Conservation (phyloP, 2,113 vertebrate genomes). For the Rousettus leschenaultii region DNA sequence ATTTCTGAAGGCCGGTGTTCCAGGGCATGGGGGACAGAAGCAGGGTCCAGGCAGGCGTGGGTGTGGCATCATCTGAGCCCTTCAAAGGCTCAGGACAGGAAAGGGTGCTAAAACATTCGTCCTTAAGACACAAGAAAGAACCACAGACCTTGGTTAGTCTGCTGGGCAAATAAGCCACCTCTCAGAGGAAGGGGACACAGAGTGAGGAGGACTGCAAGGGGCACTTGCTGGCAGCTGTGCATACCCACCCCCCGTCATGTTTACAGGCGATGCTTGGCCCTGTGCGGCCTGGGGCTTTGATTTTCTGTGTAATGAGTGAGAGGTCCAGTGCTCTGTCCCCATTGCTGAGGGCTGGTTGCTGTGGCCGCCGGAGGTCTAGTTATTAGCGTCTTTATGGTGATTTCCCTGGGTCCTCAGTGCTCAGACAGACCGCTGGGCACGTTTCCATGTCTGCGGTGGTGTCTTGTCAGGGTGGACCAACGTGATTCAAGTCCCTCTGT, state of each 20-base stretch:
- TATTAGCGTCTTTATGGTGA: slow-evolving; percentile 56
- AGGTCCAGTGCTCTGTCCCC: slow-evolving; percentile 51
- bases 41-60: not conserved
- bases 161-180: not conserved
- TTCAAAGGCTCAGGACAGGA: too few species aligned
- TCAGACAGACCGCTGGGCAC: slow-evolving; percentile 15
- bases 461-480: not conserved
- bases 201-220: slow-evolving; percentile 33
- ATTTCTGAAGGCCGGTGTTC: slow-evolving; percentile 35
- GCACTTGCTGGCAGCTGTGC: slow-evolving; percentile 48
- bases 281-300: slow-evolving; percentile 65
- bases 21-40: not conserved
- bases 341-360: slow-evolving; percentile 40
- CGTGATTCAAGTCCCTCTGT: slow-evolving; percentile 9
- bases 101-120: not conserved
- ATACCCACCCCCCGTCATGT: slow-evolving; percentile 70
- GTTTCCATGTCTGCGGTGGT: slow-evolving; percentile 9
- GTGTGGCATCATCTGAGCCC: not conserved
- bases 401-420: slow-evolving; percentile 47
- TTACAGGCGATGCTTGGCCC: slow-evolving; percentile 61
- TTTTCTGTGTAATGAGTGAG: slow-evolving; percentile 68
- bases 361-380: slow-evolving; percentile 48
- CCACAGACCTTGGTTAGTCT: slow-evolving; percentile 21
- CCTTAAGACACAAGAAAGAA: not conserved
- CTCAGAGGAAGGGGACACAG: not conserved